phyloP scores from a whole-genome alignment of 2,113 vertebrate species.

The Parus major region DNA sequence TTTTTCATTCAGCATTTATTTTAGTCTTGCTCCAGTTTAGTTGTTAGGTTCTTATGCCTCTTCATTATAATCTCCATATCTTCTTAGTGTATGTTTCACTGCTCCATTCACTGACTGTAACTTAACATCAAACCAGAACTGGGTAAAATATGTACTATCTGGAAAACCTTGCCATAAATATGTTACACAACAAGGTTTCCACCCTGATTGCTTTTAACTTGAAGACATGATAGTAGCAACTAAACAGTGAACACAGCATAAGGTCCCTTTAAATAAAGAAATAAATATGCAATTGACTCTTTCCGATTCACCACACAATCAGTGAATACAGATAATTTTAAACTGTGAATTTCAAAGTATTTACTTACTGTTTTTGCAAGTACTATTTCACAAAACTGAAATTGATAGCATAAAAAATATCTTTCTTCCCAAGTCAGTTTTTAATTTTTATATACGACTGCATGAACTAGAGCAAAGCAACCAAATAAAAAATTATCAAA shows the following conservation, averaged over 20 bases:
- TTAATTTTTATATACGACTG: background rate
- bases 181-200: background rate
- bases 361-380: background rate
- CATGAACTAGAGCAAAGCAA: background rate
- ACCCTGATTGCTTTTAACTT: background rate
- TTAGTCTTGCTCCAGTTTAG: background rate
- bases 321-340: background rate
- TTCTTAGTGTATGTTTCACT: background rate
- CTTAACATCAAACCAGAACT: background rate
- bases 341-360: background rate
- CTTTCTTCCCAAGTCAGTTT: background rate
- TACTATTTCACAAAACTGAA: background rate
- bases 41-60: background rate
- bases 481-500: background rate
- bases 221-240: background rate
- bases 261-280: background rate
- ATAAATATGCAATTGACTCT: background rate
- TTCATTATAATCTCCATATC: background rate
- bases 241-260: accelerated
- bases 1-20: constrained; percentile 49
- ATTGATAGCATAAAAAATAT: background rate
- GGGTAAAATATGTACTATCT: background rate
- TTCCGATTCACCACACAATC: background rate
- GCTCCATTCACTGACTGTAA: background rate
- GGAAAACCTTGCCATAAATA: background rate